phyloP scores from a whole-genome alignment of 2,888 invertebrate genomes.

The Anorthoa munda region DNA sequence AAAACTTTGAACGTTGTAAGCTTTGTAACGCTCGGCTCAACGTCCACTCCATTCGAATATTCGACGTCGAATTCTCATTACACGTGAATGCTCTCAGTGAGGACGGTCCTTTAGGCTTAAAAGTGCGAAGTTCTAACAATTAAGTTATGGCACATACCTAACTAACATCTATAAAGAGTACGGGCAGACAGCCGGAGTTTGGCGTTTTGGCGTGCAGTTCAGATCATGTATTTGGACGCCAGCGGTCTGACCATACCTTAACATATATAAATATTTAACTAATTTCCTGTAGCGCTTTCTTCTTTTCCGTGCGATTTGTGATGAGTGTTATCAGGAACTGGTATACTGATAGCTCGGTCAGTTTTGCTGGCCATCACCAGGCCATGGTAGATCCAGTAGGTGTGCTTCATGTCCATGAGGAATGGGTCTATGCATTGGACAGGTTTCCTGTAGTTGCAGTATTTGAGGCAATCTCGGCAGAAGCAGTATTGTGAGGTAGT shows the following conservation, averaged over 20 bases:
- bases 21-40: no score
- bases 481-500: conserved; percentile 17
- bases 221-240: neutral
- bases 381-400: conserved; percentile 52
- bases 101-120: neutral
- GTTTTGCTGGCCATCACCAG: conserved; percentile 48
- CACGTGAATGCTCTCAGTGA: no score
- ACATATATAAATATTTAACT: neutral
- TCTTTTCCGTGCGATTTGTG: neutral
- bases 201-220: neutral
- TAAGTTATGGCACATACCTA: conserved; percentile 10
- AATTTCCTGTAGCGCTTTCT: neutral
- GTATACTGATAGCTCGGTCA: conserved; percentile 27
- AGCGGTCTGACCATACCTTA: neutral
- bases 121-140: conserved; percentile 1
- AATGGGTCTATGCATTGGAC: conserved; percentile 45
- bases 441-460: conserved; percentile 20
- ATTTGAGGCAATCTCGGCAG: conserved; percentile 35
- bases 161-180: conserved; percentile 13
- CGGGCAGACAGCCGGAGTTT: neutral
- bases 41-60: no score
- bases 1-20: no score
- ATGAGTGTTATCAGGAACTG: neutral
- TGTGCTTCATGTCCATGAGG: conserved; percentile 42
- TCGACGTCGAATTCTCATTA: no score